phyloP scores from a whole-genome alignment of 2,113 vertebrate species.

The Sceloporus tristichus region DNA sequence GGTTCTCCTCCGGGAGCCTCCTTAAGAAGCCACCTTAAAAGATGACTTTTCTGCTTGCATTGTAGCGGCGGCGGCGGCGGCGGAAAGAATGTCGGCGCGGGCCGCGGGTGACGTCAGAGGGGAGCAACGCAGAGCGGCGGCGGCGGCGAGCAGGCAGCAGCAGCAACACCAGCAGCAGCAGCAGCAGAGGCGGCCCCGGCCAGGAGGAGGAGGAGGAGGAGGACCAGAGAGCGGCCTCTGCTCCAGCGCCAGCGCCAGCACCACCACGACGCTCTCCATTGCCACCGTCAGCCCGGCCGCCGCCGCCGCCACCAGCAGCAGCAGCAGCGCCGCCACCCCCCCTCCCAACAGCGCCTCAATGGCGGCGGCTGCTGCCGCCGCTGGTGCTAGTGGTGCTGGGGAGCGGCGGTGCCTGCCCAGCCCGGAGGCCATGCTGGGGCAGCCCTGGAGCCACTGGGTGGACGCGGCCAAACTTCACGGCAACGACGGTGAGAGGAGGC shows the following conservation, averaged over 20 bases:
- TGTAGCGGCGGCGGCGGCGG: constrained; percentile 82
- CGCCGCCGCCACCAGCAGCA: constrained; percentile 45
- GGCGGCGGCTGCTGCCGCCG: constrained; percentile 72
- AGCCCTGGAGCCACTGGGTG: constrained; percentile 96
- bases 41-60: constrained; percentile 85
- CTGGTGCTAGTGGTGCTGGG: constrained; percentile 63
- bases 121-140: constrained; percentile 93
- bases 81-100: constrained; percentile 99
- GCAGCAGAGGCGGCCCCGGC: constrained; percentile 65
- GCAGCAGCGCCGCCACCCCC: constrained; percentile 40
- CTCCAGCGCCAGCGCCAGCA: constrained; percentile 51
- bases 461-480: constrained; percentile 94
- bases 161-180: neutral
- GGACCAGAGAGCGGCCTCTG: constrained; percentile 80
- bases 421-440: constrained; percentile 95
- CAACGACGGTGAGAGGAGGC: constrained; percentile 89
- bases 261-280: constrained; percentile 72
- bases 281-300: constrained; percentile 89
- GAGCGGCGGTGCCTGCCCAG: constrained; percentile 95
- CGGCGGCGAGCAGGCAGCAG: constrained; percentile 84
- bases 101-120: constrained; percentile 97
- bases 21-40: constrained; percentile 76
- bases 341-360: constrained; percentile 85
- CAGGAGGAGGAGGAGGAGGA: constrained; percentile 79
- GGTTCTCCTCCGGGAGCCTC: constrained; percentile 60